phyloP scores from a whole-genome alignment of 2,888 invertebrate genomes.

The Noctua janthina region DNA sequence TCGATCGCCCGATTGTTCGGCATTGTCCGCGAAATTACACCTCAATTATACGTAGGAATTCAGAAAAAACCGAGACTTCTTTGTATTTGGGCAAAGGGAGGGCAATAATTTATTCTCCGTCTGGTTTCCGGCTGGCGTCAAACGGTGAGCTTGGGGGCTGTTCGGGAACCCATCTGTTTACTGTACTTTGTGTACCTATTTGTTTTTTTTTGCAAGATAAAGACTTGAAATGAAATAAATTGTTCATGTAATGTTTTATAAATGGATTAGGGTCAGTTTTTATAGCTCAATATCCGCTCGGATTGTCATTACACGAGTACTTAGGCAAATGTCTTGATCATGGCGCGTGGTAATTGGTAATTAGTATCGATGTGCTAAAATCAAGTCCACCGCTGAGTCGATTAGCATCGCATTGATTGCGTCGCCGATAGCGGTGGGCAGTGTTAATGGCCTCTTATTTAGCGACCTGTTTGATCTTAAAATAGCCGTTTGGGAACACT shows the following conservation, averaged over 20 bases:
- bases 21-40: slow-evolving; percentile 84
- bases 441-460: slow-evolving; percentile 84
- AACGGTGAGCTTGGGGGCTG: slow-evolving; percentile 74
- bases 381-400: slow-evolving; percentile 79
- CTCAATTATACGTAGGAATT: slow-evolving; percentile 83
- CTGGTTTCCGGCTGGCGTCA: slow-evolving; percentile 82
- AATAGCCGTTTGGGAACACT: slow-evolving; percentile 82
- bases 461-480: slow-evolving; percentile 82
- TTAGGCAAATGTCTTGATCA: slow-evolving; percentile 75
- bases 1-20: slow-evolving; percentile 75
- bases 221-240: slow-evolving; percentile 7
- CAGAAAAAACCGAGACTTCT: slow-evolving; percentile 78
- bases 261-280: slow-evolving; percentile 23
- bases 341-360: slow-evolving; percentile 82
- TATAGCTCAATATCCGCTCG: slow-evolving; percentile 29
- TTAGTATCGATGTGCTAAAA: slow-evolving; percentile 88
- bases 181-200: slow-evolving; percentile 39
- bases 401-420: slow-evolving; percentile 84
- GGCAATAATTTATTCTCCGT: slow-evolving; percentile 82
- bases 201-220: slow-evolving; percentile 29
- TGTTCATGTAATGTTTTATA: slow-evolving; percentile 4
- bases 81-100: slow-evolving; percentile 81
- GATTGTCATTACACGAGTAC: slow-evolving; percentile 47
- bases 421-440: slow-evolving; percentile 81
- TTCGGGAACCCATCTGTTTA: slow-evolving; percentile 71